Percentiles rank a stretch among this genome's conserved stretches.
phyloP scores from a whole-genome alignment of 2,113 vertebrate species.

The Bothrops jararaca region DNA sequence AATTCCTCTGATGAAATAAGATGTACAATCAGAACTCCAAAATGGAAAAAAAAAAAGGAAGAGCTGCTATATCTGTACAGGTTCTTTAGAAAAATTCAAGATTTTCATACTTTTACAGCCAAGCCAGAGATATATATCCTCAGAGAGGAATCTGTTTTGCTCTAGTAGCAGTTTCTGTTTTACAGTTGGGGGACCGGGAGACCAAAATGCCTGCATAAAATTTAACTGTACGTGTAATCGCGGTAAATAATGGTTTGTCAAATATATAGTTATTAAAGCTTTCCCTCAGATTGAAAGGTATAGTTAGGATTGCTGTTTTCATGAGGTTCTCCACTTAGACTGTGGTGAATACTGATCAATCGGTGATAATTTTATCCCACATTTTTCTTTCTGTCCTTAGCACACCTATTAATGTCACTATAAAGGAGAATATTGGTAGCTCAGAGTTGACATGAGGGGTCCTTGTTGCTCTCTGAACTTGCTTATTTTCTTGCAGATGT shows the following conservation, averaged over 20 bases:
- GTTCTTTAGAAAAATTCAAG: slow-evolving; percentile 54
- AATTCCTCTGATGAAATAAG: neutral
- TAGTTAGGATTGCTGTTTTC: slow-evolving; percentile 34
- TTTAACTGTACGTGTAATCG: slow-evolving; percentile 64
- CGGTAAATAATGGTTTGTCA: slow-evolving; percentile 66
- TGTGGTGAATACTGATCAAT: slow-evolving; percentile 24
- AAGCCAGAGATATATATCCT: slow-evolving; percentile 54
- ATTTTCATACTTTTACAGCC: slow-evolving; percentile 57
- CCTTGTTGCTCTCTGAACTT: too few relatives aligned
- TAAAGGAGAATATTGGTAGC: too few relatives aligned
- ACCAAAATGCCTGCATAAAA: slow-evolving; percentile 56
- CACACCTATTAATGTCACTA: slow-evolving; percentile 37
- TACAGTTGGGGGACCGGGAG: slow-evolving; percentile 54
- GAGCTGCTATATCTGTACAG: slow-evolving; percentile 39
- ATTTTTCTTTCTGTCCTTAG: slow-evolving; percentile 47
- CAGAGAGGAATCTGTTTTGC: slow-evolving; percentile 59
- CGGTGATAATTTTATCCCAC: slow-evolving; percentile 49
- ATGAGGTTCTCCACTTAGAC: slow-evolving; percentile 24
- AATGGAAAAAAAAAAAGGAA: slow-evolving; percentile 30
- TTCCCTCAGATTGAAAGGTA: slow-evolving; percentile 63
- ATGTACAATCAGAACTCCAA: slow-evolving; percentile 9
- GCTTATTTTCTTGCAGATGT: too few relatives aligned
- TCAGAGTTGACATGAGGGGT: too few relatives aligned
- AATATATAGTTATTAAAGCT: slow-evolving; percentile 62
- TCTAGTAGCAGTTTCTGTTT: slow-evolving; percentile 58